Base-by-base conservation (phyloP, 1,140 invertebrate species). In the Macrocentrus cingulum region DNA sequence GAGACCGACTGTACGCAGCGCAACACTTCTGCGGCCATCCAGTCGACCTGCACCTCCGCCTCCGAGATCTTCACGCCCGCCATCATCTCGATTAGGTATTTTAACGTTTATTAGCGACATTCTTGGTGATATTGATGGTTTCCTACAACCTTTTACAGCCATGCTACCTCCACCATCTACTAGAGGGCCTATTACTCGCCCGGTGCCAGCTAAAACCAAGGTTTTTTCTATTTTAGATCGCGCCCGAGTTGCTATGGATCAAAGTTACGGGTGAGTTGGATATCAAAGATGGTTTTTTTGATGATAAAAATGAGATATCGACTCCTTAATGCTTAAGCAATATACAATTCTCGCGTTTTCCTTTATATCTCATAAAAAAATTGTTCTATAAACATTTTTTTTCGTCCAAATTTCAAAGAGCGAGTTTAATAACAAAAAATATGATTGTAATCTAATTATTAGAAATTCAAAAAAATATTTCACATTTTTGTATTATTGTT, bases 181-280 rank as follows among this genome's bases (percentile, higher is more conserved):
- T 32, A 75, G 80, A 15, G 75, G 80, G 54, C 80, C 82, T 42
- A 77, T 77, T 22, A 69, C 80, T 29, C 71, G 79, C 63, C 77
- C 84, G 1, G 80, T 85, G 58, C 83, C 85, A 15, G 81, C 84
- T n/a, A 90, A 91, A 75, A 85, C 85, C 44, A 91, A 91, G 75
- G 89, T 91, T 1, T 84, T 91, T 75, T 91, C 88, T 37, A 92
- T 92, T 62, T 79, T 92, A 58, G 91, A 92, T 76, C 83, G 89
- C 51, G 90, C 91, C 0, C 80, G 90, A 52, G 83, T 85, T 22
- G 89, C 90, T 9, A 91, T 92, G 87, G 89, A 91, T 71, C 85
- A 88, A 66, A 85, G 83, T 53, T 88, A 89, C 59, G 84, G 82
- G 82, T 88, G 66, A 74, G 75, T 59, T 51, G 19, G 19, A 39